Percentiles rank a stretch among this genome's conserved stretches.
These are phyloP conservation scores for Gryllus longicercus DNA, from an alignment of 2,888 invertebrate genomes.

Conservation along the genomic window DNA sequence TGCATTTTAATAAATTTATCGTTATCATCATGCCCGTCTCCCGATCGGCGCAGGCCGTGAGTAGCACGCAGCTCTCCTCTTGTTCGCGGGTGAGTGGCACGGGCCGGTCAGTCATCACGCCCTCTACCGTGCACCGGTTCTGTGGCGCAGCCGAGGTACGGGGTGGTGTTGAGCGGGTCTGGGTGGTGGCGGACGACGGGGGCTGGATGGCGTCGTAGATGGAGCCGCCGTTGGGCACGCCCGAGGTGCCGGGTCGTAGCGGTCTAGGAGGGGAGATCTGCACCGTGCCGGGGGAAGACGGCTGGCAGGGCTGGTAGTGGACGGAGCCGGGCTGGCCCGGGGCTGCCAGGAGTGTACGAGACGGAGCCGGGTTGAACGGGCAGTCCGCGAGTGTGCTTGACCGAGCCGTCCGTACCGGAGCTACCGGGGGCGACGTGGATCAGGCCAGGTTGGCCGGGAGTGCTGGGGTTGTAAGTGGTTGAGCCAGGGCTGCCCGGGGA, in stretches of 20 bases:
- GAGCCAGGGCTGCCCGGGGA: background rate
- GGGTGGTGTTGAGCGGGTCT: constrained; percentile 41
- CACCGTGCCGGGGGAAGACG: constrained; percentile 33
- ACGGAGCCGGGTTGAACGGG: background rate
- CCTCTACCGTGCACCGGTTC: constrained; percentile 73
- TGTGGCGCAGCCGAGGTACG: constrained; percentile 76
- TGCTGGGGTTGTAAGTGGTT: background rate
- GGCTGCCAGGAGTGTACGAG: background rate
- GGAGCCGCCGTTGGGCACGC: constrained; percentile 36
- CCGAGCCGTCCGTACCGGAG: constrained; percentile 36
- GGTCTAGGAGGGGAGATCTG: background rate
- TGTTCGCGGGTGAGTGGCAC: constrained; percentile 66
- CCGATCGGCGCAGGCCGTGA: constrained; percentile 55
- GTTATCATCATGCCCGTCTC: too few relatives aligned
- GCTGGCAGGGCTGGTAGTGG: constrained; percentile 29
- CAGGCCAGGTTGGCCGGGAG: constrained; percentile 34
- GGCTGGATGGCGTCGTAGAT: constrained; percentile 33
- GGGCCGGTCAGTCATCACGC: constrained; percentile 67
- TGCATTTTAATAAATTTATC: too few relatives aligned
- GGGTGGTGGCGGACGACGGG: constrained; percentile 31
- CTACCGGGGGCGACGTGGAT: constrained; percentile 42
- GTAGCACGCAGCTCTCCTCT: constrained; percentile 69
- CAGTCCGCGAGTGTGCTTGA: background rate
- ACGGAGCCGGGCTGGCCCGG: background rate
- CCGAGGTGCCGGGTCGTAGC: constrained; percentile 28